Conservation (phyloP, 2,113 vertebrate species). For the Python bivittatus region DNA sequence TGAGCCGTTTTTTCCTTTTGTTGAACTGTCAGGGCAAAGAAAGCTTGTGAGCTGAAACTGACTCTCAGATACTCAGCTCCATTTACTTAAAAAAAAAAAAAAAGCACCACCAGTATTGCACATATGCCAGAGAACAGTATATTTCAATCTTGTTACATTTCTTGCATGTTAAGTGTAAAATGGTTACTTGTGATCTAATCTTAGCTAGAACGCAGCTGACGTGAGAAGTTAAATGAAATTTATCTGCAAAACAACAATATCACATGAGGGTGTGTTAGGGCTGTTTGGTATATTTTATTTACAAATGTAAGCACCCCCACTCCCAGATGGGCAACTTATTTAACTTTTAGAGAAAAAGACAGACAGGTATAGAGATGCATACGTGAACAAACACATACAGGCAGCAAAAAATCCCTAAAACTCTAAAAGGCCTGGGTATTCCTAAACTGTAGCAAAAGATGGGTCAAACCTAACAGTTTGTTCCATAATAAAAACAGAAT, state of each 20-base stretch:
- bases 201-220: conserved; percentile 48
- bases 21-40: conserved; percentile 54
- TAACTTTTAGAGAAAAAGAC: background rate
- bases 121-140: conserved; percentile 48
- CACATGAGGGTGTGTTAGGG: background rate
- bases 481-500: background rate
- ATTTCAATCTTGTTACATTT: conserved; percentile 67
- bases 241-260: background rate
- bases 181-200: conserved; percentile 44
- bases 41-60: conserved; percentile 55
- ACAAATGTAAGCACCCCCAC: background rate
- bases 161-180: conserved; percentile 60
- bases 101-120: conserved; percentile 57
- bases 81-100: conserved; percentile 56
- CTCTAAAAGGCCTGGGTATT: background rate
- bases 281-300: background rate
- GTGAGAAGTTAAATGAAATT: conserved; percentile 43
- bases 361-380: background rate
- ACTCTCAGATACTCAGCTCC: conserved; percentile 42
- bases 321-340: background rate
- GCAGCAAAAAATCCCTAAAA: background rate
- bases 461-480: background rate
- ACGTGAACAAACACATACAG: background rate
- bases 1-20: conserved; percentile 44
- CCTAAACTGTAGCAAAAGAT: background rate